A percentile compares a stretch with the other conserved stretches of the same genome.
These are phyloP conservation scores for Campylomormyrus tamandua DNA, from an alignment of 2,113 vertebrate species.

Conservation along the genomic window DNA sequence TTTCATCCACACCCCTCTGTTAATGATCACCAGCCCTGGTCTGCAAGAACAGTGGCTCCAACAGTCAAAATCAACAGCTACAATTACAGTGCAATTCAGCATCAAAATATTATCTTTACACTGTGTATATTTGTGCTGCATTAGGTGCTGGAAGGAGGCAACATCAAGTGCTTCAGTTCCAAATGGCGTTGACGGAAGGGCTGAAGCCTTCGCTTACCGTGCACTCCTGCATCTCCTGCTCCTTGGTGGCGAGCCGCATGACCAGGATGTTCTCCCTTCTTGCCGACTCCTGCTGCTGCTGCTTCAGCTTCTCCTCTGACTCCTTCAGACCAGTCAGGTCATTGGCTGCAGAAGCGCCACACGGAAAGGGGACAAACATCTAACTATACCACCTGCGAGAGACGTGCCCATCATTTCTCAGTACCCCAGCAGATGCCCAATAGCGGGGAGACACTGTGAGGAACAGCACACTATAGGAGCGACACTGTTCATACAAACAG, in stretches of 20 bases:
- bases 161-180: not conserved
- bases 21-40: not conserved
- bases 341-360: constrained; percentile 65
- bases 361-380: constrained; percentile 12
- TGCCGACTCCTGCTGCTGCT: constrained; percentile 98
- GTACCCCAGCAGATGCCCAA: not conserved
- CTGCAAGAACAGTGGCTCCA: not conserved
- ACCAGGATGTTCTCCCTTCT: constrained; percentile 97
- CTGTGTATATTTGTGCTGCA: not conserved
- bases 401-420: not conserved
- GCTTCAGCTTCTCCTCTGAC: constrained; percentile 96
- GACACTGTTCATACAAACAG: not conserved
- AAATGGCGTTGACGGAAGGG: not conserved
- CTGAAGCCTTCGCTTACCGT: constrained; percentile 71
- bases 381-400: not conserved
- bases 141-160: not conserved
- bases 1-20: not conserved
- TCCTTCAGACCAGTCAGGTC: constrained; percentile 93
- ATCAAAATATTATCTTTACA: not conserved
- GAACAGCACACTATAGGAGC: not conserved
- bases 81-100: not conserved
- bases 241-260: constrained; percentile 96
- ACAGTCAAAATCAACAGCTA: not conserved
- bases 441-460: not conserved
- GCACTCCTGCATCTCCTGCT: constrained; percentile 99